Evolutionary conservation across 2,888 invertebrate species (phyloP).

Genomic region (Scrobipalpa costella): DNA sequence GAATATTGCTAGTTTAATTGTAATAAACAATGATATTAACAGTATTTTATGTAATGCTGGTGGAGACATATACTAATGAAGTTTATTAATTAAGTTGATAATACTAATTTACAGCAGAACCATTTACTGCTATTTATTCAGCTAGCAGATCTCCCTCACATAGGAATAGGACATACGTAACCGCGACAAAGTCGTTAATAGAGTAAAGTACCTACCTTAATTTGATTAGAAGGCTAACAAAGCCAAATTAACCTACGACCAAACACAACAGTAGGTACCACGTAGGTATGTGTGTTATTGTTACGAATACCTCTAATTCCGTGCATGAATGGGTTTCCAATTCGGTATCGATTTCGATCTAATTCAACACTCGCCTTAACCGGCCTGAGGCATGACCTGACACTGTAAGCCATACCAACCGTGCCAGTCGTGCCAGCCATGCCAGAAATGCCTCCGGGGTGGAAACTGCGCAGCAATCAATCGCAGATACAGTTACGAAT

Average conservation of each 20-base stretch:
- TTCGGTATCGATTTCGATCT: constrained; percentile 5
- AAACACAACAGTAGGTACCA: background rate
- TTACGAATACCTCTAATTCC: background rate
- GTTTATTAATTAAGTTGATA: background rate
- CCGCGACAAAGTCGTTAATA: too few species aligned
- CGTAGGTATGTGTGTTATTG: background rate
- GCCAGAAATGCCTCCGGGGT: background rate
- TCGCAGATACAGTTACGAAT: constrained; percentile 13
- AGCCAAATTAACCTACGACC: background rate
- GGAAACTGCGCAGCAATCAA: constrained; percentile 17
- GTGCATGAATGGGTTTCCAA: background rate
- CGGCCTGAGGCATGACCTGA: background rate
- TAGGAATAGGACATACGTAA: too few species aligned
- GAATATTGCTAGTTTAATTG: constrained; percentile 17
- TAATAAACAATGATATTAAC: background rate
- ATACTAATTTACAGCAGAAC: too few species aligned
- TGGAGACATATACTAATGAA: background rate
- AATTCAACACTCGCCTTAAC: constrained; percentile 9
- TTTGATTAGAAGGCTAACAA: too few species aligned
- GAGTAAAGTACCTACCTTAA: too few species aligned
- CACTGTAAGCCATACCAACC: background rate
- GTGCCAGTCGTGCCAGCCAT: too few species aligned
- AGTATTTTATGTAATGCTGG: background rate
- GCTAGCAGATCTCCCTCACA: too few species aligned
- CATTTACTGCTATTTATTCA: too few species aligned